Conservation (phyloP, 2,113 vertebrate species). For the Mohoua ochrocephala region DNA sequence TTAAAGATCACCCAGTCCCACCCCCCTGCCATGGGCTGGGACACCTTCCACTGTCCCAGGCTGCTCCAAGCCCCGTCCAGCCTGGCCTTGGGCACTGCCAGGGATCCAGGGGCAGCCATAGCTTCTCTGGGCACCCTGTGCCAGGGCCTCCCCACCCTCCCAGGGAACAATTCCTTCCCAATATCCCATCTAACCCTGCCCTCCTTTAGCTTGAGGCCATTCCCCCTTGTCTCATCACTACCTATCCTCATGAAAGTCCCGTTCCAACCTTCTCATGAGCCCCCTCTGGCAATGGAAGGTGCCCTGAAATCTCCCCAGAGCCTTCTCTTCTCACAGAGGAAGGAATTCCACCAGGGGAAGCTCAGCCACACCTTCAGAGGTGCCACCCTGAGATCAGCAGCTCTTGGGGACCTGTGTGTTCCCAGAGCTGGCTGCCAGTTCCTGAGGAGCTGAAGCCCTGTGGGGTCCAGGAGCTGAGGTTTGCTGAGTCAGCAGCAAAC, state of each 20-base stretch:
- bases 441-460: neutral
- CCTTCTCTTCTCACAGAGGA: neutral
- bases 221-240: neutral
- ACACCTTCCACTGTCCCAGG: neutral
- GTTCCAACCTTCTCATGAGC: neutral
- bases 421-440: neutral
- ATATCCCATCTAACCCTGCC: rapidly evolving
- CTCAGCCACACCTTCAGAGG: neutral
- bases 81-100: neutral
- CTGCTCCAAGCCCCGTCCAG: neutral
- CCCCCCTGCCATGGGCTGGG: neutral
- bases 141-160: neutral
- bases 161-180: neutral
- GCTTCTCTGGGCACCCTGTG: neutral
- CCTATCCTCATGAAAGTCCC: neutral
- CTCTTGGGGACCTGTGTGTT: neutral
- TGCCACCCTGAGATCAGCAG: neutral
- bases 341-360: neutral
- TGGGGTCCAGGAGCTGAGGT: neutral
- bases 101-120: neutral
- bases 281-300: neutral
- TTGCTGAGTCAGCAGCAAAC: neutral
- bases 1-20: neutral
- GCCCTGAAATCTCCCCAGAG: neutral
- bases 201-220: neutral